Evolutionary conservation across 2,888 invertebrate species (phyloP), one percentile per base, ranked within the genome.

Genomic region (Strigamia transsilvanica): DNA sequence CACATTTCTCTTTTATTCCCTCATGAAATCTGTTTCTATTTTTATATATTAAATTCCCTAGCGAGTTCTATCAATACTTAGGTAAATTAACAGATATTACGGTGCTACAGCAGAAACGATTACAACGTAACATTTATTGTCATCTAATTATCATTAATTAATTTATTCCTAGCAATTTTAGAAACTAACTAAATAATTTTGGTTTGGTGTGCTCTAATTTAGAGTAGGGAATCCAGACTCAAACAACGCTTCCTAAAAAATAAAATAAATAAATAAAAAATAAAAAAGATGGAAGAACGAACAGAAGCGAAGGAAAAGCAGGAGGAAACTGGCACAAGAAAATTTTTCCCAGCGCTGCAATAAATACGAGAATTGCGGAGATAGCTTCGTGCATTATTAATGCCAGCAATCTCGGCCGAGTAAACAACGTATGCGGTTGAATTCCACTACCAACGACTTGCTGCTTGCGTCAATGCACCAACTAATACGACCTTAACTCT

Each of bases 301-400:
- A n/a, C 23, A 78, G 78, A 27, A 34, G 18, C 6, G n/a, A 51
- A 51, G 79, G n/a, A 38, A 42, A 34, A 79, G 38, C n/a, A 79
- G 34, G 79, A 38, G 42, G 79, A 79, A 79, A 42, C 79, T 41
- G 79, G 41, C 38, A 42, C 38, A 79, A 42, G 41, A 41, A 42
- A 42, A 79, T 79, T 79, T 79, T 38, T 38, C 79, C 79, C 38
- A 79, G 79, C 38, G 42, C 41, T 79, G 79, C 79, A 79, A 79
- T 79, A 79, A 79, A 79, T 42, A 79, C 79, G 79, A 79, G 41
- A 41, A 79, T 79, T 79, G 79, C 79, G 41, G 42, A 42, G 41
- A 79, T 79, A 79, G 42, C 79, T 41, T 79, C 79, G 79, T 79
- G 79, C 79, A 79, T 79, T 79, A 79, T 79, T 79, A 79, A 79